These are phyloP conservation scores for Amaurobius ferox DNA, from an alignment of 2,888 invertebrate genomes.

Conservation along the genomic window DNA sequence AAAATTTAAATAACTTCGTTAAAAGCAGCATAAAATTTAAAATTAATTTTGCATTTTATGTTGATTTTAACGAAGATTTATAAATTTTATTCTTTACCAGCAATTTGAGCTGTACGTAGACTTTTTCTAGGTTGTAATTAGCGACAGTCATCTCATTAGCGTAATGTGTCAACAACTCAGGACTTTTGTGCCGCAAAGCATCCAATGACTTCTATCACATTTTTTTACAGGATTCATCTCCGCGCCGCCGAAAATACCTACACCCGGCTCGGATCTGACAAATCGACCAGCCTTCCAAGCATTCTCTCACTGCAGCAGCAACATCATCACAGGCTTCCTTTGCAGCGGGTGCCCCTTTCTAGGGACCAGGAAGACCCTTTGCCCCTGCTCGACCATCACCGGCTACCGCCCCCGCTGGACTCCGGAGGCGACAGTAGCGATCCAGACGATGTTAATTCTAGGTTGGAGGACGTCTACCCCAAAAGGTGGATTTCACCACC, in stretches of 20 bases:
- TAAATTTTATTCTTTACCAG: too few relatives aligned
- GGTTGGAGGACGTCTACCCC: conserved; percentile 32
- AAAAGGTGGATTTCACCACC: conserved; percentile 67
- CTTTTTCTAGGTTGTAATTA: too few relatives aligned
- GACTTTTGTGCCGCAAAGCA: too few relatives aligned
- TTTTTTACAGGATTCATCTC: conserved; percentile 55
- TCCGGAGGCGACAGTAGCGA: conserved; percentile 44
- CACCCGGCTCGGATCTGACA: conserved; percentile 51
- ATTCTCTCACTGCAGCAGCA: conserved; percentile 40
- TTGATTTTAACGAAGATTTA: too few relatives aligned
- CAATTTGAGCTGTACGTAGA: too few relatives aligned
- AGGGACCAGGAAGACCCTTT: conserved; percentile 16
- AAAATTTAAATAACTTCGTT: too few relatives aligned
- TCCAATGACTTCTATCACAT: too few relatives aligned
- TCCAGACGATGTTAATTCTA: conserved; percentile 28
- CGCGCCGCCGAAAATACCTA: conserved; percentile 58
- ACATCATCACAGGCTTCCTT: not conserved
- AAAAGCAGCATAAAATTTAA: too few relatives aligned
- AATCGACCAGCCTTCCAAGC: conserved; percentile 71
- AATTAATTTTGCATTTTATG: too few relatives aligned
- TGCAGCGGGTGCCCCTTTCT: not conserved
- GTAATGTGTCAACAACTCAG: too few relatives aligned
- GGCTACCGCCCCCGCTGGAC: conserved; percentile 49
- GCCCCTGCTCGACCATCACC: conserved; percentile 44
- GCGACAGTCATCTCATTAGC: too few relatives aligned